Base-by-base conservation (phyloP, 92 coral and sea anemone species). In the Diadumene lineata region DNA sequence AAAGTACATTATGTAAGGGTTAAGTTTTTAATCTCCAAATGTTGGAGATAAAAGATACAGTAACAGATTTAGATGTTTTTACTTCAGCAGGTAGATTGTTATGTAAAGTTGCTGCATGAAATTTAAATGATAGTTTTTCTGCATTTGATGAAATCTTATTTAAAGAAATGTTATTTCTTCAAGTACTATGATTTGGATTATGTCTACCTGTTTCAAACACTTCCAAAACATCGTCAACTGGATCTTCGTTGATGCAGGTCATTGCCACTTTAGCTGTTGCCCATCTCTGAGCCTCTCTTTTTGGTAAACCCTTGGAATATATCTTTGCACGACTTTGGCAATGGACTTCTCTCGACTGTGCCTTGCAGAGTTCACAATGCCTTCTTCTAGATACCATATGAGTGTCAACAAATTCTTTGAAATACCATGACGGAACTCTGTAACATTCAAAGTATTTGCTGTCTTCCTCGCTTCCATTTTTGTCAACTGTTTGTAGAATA, bases 341-440 rank as follows among this genome's bases (percentile, higher is more conserved):
- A 60, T 89, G 86, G 2, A 94, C 89, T 31, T 86, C 88, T 53
- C 98, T 87, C 31, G 92, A 89, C 0, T 97, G 98, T 0, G 96
- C 92, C 64, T 88, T 87, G 66, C 98, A 94, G 31, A 62, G 70
- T 43, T 82, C 50, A 55, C 98, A 94, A 43, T 79, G 78, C 34
- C 89, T 82, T 43, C 71, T 92, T 65, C 74, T 92, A 34, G 80
- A 70, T 10, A 61, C 56, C 84, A 92, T 82, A 60, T 94, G 78
- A 1, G 65, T 79, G 51, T 71, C 82, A 82, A 86, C 68, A 69
- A 92, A 22, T 84, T 91, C 56, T 94, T 94, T 21, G 90, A 77
- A 18, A 94, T 68, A n/a, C 56, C 72, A 70, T 92, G 93, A 51
- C 98, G 85, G 50, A 83, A 85, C 56, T 92, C 89, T n/a, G 96